phyloP scores from a whole-genome alignment of 2,113 vertebrate species.

The Stictonetta naevosa region DNA sequence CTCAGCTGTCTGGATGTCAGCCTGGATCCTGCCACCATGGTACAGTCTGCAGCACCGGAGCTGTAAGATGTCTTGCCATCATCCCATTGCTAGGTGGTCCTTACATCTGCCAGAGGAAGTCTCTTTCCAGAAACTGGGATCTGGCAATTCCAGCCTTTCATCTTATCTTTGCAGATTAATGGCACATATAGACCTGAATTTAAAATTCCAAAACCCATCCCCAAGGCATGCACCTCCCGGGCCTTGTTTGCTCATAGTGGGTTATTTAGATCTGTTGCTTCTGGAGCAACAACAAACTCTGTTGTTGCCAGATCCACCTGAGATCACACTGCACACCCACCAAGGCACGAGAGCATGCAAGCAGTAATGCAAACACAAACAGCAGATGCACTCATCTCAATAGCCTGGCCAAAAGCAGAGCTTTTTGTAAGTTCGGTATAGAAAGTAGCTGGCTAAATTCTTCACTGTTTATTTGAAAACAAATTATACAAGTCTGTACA shows the following conservation, averaged over 20 bases:
- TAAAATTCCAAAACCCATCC: not conserved
- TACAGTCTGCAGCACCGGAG: not conserved
- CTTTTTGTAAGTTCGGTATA: not conserved
- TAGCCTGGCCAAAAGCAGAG: not conserved
- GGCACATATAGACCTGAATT: not conserved
- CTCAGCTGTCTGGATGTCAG: not conserved
- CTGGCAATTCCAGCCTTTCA: not conserved
- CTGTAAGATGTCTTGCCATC: fast-evolving
- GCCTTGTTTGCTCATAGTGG: not conserved
- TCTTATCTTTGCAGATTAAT: not conserved
- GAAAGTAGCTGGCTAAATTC: not conserved
- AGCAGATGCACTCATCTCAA: not conserved
- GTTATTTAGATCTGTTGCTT: not conserved
- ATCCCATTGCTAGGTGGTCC: not conserved
- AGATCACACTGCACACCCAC: not conserved
- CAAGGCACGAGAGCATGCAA: not conserved
- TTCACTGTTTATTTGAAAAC: not conserved
- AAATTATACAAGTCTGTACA: not conserved
- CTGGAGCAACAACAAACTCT: not conserved
- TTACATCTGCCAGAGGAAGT: not conserved
- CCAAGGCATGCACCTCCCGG: not conserved
- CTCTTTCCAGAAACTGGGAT: not conserved
- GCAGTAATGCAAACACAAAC: not conserved
- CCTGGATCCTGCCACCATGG: not conserved
- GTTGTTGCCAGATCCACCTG: not conserved